Conservation (phyloP, 2,113 vertebrate species). For the Montifringilla adamsi region DNA sequence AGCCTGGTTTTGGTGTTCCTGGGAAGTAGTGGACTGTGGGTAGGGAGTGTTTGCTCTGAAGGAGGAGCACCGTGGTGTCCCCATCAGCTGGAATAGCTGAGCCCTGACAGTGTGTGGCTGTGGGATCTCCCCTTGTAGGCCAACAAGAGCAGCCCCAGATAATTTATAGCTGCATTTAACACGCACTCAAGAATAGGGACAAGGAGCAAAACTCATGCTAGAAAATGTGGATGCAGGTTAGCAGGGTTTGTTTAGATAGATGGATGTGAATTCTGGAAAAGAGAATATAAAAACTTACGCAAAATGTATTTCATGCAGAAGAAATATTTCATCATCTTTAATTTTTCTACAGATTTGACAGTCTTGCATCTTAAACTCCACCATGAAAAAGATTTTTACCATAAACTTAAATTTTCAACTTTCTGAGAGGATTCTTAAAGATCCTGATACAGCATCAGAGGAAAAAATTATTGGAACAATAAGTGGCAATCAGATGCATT, state of each 20-base stretch:
- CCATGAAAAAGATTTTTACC: background rate
- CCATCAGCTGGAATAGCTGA: background rate
- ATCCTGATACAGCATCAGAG: background rate
- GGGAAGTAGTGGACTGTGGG: background rate
- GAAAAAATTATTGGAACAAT: background rate
- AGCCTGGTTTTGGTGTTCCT: background rate
- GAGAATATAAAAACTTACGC: background rate
- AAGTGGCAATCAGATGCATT: background rate
- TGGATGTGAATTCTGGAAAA: background rate
- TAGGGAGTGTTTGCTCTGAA: background rate
- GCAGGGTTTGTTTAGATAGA: background rate
- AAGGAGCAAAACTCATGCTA: background rate
- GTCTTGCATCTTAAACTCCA: background rate
- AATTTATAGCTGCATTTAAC: background rate
- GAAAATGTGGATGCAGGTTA: background rate
- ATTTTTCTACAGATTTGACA: background rate
- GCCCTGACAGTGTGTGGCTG: background rate
- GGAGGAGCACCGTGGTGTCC: background rate
- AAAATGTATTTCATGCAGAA: background rate
- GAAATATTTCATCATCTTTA: background rate
- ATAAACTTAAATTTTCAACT: background rate
- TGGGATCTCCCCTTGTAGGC: background rate
- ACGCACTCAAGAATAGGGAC: background rate
- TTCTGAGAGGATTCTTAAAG: background rate
- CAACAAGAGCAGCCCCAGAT: background rate